A percentile compares a stretch with the other conserved stretches of the same genome.
Conservation (phyloP, 2,113 vertebrate genomes). For the Thryonomys swinderianus region DNA sequence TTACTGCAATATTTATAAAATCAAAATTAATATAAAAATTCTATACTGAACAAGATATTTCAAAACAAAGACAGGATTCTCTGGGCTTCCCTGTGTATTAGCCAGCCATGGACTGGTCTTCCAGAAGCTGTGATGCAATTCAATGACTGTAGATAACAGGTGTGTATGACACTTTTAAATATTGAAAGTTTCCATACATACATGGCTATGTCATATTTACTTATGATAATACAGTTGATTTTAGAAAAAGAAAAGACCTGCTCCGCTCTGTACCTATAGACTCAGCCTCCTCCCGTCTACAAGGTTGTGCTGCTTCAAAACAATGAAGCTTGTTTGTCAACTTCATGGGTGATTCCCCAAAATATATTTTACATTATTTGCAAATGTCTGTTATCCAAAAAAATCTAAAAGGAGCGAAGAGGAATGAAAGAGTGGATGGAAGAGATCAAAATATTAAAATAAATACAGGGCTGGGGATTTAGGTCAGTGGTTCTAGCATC, state of each 20-base stretch:
- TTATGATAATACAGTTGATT: not conserved
- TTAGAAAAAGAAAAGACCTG: not conserved
- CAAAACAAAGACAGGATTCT: not conserved
- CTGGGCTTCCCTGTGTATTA: not conserved
- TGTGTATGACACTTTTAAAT: not conserved
- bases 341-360: not conserved
- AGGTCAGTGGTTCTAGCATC: no score
- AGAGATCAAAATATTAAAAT: not conserved
- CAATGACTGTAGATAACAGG: not conserved
- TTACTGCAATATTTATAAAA: not conserved
- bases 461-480: no score
- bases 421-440: not conserved
- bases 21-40: not conserved
- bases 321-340: not conserved
- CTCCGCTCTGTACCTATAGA: not conserved
- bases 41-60: not conserved
- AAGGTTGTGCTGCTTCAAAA: not conserved
- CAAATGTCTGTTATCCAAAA: not conserved
- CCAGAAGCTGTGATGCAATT: no score
- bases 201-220: not conserved
- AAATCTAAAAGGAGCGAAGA: not conserved
- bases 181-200: not conserved
- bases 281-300: no score
- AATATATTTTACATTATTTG: not conserved
- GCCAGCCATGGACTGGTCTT: not conserved